Evolutionary conservation across 2,113 vertebrate species (phyloP), one percentile per base, ranked within the genome.

Genomic region (Turdus rufiventris): DNA sequence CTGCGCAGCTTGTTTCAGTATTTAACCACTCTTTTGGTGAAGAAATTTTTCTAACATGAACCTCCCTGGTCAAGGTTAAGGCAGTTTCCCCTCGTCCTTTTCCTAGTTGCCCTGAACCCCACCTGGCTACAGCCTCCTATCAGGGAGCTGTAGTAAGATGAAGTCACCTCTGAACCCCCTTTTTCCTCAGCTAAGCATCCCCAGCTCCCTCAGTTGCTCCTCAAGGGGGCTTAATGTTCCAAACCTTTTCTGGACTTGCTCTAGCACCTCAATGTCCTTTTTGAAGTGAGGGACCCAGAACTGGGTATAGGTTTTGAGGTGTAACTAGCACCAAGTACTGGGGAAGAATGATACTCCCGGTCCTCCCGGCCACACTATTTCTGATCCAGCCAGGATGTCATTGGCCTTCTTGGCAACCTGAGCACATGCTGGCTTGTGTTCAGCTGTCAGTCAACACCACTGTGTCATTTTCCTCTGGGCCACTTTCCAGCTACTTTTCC

Each of bases 401-500:
- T 2, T 43, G 26, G 33, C 31, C 21, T 34, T 57, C 20, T 57
- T 73, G 58, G 51, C 51, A 33, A 23, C 58, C 21, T 88, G 43
- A 36, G 16, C 67, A 33, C 58, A 36, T 8, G 5, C 12, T 51
- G 76, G 18, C 51, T 58, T 21, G 8, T 43, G 31, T 57, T 36
- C 58, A 65, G 58, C 34, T 72, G 31, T 79, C 51, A 42, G 66
- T 56, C 48, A 66, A 36, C 68, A 58, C 8, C 15, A 8, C 28
- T 0, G 6, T 33, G 36, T 58, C 38, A 33, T 74, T 60, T 67
- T 38, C 38, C 0, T 0, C 43, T 50, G 51, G 36, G 53, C 45
- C 43, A 6, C 45, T 74, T 88, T 29, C 19, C 53, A 67, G n/a
- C 18, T 50, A 0, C 33, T 45, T 63, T 66, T 19, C 8, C 28